A percentile compares a stretch with the other conserved stretches of the same genome.
These are phyloP conservation scores for Stegostoma tigrinum DNA, from an alignment of 2,113 vertebrate genomes.

Conservation along the genomic window DNA sequence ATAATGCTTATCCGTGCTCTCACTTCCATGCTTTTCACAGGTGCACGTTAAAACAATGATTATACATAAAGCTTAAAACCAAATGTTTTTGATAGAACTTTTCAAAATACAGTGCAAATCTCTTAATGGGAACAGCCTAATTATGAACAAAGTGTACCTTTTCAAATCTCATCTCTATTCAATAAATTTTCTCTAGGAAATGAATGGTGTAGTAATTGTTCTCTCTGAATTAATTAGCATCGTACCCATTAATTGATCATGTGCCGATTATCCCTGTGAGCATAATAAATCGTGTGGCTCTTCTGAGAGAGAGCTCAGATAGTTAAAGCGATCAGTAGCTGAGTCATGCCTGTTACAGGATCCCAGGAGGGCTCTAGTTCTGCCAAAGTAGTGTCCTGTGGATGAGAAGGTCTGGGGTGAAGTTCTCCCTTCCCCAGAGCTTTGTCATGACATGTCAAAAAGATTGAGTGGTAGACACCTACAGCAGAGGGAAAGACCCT, in stretches of 20 bases:
- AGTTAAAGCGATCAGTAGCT: neutral
- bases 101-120: neutral
- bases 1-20: neutral
- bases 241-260: constrained; percentile 7
- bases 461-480: too few relatives aligned
- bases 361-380: neutral
- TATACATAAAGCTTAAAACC: neutral
- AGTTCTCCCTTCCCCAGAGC: too few relatives aligned
- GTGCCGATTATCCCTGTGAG: constrained; percentile 8
- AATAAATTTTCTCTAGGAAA: constrained; percentile 5
- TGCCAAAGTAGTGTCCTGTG: too few relatives aligned
- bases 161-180: constrained; percentile 23
- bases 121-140: constrained; percentile 17
- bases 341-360: neutral
- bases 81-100: neutral
- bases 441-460: too few relatives aligned
- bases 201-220: constrained; percentile 21
- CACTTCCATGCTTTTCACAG: neutral
- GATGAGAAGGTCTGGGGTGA: too few relatives aligned
- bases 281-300: neutral
- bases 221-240: constrained; percentile 16
- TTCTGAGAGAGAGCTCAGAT: neutral
- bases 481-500: too few relatives aligned
- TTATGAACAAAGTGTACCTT: constrained; percentile 27
- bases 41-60: neutral